Evolutionary conservation across 92 coral and sea anemone species (phyloP).

Genomic region (Isaurus tuberculatus): DNA sequence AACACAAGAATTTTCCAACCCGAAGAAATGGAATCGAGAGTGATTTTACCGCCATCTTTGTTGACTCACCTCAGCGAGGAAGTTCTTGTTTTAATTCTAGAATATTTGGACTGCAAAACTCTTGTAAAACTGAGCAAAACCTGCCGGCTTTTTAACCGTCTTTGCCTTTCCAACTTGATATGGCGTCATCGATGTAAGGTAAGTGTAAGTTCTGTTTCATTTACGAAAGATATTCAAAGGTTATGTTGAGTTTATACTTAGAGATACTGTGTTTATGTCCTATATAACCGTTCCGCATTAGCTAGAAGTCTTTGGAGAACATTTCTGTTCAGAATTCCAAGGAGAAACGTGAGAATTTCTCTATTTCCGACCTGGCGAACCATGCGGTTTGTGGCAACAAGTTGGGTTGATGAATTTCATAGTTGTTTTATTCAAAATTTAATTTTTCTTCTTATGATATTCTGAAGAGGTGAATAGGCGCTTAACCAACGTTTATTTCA

Average conservation of each 20-base stretch:
- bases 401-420: conserved; percentile 7
- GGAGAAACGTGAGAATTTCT: conserved; percentile 26
- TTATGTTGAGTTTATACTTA: conserved; percentile 19
- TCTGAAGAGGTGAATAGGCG: not conserved
- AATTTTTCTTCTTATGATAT: not conserved
- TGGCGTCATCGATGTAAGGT: conserved; percentile 99
- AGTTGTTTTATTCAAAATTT: conserved; percentile 19
- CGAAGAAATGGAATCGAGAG: conserved; percentile 91
- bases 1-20: conserved; percentile 96
- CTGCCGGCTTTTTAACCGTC: conserved; percentile 98
- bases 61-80: conserved; percentile 97
- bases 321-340: conserved; percentile 15
- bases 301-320: not conserved
- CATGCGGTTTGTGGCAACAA: conserved; percentile 43
- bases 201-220: conserved; percentile 67
- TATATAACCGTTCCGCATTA: not conserved
- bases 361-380: conserved; percentile 42
- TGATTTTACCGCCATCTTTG: conserved; percentile 90
- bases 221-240: conserved; percentile 46
- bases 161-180: conserved; percentile 98
- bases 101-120: conserved; percentile 97
- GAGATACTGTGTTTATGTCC: conserved; percentile 27
- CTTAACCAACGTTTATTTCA: not conserved
- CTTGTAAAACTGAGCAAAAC: conserved; percentile 97
- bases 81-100: conserved; percentile 97